Evolutionary conservation across 2,888 invertebrate genomes (phyloP).

Genomic region (Allolobophora icterica): DNA sequence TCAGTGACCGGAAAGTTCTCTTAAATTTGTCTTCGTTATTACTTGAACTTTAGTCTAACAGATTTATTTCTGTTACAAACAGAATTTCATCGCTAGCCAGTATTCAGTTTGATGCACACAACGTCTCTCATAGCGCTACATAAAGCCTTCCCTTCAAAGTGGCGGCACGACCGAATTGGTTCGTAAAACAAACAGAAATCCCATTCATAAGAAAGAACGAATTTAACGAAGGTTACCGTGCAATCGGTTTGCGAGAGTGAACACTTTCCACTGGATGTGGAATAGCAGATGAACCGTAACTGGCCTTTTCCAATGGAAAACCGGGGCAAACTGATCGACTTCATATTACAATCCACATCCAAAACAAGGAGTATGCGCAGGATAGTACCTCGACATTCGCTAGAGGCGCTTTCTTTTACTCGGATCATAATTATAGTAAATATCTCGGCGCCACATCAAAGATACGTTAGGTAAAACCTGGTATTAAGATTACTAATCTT

Average conservation of each 20-base stretch:
- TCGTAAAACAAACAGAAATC: background rate
- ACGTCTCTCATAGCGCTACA: background rate
- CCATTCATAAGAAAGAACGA: background rate
- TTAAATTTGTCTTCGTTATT: background rate
- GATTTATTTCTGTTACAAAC: background rate
- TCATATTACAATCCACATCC: background rate
- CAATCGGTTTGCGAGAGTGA: background rate
- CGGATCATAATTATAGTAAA: too few relatives aligned
- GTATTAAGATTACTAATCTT: too few relatives aligned
- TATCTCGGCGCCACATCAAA: too few relatives aligned
- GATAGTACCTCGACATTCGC: background rate
- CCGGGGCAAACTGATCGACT: background rate
- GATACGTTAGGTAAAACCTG: too few relatives aligned
- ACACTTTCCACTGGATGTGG: background rate
- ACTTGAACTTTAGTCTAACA: background rate
- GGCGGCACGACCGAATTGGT: background rate
- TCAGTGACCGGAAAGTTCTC: too few relatives aligned
- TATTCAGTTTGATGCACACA: background rate
- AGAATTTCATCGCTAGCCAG: background rate
- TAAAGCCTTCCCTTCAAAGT: background rate
- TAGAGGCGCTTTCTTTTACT: background rate
- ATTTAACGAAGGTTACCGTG: background rate
- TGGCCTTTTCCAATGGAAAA: slow-evolving; percentile 14
- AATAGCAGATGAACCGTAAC: slow-evolving; percentile 19
- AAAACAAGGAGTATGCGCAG: background rate